Evolutionary conservation across 2,888 invertebrate genomes (phyloP), one percentile per base, ranked within the genome.

Genomic region (Galeopsomyia nigrocyanea): DNA sequence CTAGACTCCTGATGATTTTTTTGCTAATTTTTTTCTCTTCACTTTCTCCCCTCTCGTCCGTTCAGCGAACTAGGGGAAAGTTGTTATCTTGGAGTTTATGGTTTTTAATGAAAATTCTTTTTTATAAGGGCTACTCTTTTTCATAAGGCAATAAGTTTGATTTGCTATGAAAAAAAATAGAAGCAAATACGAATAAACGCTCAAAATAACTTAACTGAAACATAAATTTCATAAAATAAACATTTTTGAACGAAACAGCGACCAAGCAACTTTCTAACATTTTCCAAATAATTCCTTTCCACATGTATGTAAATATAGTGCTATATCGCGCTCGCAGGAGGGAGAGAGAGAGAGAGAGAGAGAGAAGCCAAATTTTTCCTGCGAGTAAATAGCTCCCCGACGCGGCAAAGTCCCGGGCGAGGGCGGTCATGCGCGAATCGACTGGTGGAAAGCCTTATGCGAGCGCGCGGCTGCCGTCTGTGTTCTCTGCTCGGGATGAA

Each of bases 341-440:
- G 50, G 31, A 31, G 31, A 31, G 31, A 31, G 3, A 31, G 31
- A 57, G 22, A 50, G 56, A 57, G 19, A 19, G 19, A 21, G 21
- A 53, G 19, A 53, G 21, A 21, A 19, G 53, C 53, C 53, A 53
- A 39, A 39, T 39, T 39, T 39, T 39, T 39, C 53, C 58, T 46
- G 17, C 49, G 50, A 67, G 71, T 63, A 72, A 72, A 72, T 72
- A 72, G 67, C 62, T 67, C 55, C 13, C 39, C 9, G 49, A n/a
- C 47, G 53, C 46, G 39, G 39, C 9, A 60, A 60, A 67, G 53
- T 53, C 60, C 51, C 46, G 78, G 75, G 71, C 73, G 74, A 75
- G 77, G 73, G 77, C 75, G 61, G 39, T n/a, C 68, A 65, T 75
- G 80, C 79, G 80, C 78, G 79, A 81, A 80, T 81, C 80, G 80